Evolutionary conservation across 2,888 invertebrate species (phyloP).

Genomic region (Reticulitermes lucifugus): DNA sequence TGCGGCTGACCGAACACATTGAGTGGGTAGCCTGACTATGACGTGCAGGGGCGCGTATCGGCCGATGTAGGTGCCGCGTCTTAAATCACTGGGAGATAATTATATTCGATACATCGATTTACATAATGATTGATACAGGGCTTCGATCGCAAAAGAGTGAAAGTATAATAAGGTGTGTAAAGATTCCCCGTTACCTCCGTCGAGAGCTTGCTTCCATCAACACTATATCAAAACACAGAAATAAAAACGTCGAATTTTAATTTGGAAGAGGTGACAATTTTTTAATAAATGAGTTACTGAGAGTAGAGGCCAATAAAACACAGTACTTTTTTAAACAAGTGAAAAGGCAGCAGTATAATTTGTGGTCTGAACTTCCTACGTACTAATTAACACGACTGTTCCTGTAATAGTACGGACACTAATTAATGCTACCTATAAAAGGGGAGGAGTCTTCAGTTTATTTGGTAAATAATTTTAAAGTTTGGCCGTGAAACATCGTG

Average conservation of each 20-base stretch:
- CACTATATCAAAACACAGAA: neutral
- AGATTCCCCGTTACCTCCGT: neutral
- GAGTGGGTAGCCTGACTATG: neutral
- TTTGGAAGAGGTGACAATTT: neutral
- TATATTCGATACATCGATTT: neutral
- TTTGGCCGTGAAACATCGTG: no score
- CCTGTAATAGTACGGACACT: no score
- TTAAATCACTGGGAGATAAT: neutral
- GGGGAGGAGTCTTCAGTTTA: no score
- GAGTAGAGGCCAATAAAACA: neutral
- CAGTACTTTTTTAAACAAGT: neutral
- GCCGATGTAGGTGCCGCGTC: neutral
- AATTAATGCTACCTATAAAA: no score
- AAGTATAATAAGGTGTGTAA: neutral
- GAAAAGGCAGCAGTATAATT: neutral
- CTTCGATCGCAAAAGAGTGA: neutral
- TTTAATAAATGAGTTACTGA: neutral
- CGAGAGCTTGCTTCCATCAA: neutral
- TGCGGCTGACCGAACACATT: neutral
- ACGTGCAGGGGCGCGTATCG: neutral
- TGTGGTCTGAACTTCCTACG: no score
- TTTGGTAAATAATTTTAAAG: no score
- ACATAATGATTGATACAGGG: conserved; percentile 1
- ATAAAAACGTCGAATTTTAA: neutral
- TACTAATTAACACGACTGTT: no score